Conservation (phyloP, 2,113 vertebrate species). For the Mus pahari region DNA sequence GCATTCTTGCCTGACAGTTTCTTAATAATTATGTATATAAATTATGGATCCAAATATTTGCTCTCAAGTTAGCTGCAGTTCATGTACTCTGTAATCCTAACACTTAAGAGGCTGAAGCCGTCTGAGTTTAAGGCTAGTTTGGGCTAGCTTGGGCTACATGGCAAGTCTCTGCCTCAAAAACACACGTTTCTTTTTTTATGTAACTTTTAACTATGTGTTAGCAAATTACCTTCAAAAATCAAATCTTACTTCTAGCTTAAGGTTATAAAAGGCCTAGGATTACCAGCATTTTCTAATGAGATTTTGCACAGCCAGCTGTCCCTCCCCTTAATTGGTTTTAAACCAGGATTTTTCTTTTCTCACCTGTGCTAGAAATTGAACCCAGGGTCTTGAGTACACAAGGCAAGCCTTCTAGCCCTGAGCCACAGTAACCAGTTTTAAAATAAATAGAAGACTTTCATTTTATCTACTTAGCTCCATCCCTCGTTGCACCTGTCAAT, state of each 20-base stretch:
- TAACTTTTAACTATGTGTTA: neutral
- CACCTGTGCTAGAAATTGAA: neutral
- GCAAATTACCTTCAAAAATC: neutral
- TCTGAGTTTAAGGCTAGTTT: neutral
- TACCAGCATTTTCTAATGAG: neutral
- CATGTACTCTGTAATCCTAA: neutral
- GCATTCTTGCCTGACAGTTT: constrained; percentile 24
- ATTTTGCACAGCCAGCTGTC: neutral
- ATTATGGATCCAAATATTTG: neutral
- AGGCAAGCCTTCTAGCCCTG: neutral
- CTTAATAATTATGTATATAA: neutral
- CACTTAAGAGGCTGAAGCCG: neutral
- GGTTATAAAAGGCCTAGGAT: neutral
- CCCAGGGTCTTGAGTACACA: neutral
- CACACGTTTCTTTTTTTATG: neutral
- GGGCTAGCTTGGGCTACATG: too few species aligned
- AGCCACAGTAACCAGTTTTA: neutral
- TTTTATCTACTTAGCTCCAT: too few species aligned
- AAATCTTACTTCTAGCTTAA: neutral
- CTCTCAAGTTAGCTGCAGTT: neutral
- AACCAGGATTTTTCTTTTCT: neutral
- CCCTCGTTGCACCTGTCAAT: neutral
- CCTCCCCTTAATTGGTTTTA: neutral
- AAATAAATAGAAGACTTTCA: neutral
- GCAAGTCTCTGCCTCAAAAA: neutral